phyloP scores from a whole-genome alignment of 2,113 vertebrate species.

The Pomatostomus ruficeps region DNA sequence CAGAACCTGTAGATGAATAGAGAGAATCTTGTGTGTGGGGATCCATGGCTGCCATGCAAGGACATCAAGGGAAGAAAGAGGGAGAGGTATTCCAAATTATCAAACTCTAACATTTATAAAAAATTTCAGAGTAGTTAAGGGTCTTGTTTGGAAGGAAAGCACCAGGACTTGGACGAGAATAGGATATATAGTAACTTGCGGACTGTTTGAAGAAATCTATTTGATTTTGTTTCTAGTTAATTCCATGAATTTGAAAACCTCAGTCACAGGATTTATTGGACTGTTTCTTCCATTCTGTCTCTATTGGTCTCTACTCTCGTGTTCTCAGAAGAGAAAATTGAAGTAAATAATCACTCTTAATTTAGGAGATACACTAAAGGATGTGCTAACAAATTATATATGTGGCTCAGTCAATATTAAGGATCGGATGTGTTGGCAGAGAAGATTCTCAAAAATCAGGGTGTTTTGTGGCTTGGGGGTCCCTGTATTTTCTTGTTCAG shows the following conservation, averaged over 20 bases:
- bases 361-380: not conserved
- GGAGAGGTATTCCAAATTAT: not conserved
- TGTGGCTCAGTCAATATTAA: not conserved
- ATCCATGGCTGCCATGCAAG: not conserved
- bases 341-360: not conserved
- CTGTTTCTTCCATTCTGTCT: not conserved
- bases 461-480: not conserved
- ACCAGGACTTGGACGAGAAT: not conserved
- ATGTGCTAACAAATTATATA: not conserved
- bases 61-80: not conserved
- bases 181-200: not conserved
- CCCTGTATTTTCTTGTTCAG: not conserved
- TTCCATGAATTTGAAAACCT: not conserved
- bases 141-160: not conserved
- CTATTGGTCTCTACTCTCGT: not conserved
- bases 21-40: not conserved
- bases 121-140: not conserved
- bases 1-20: not conserved
- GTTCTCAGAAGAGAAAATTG: not conserved
- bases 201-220: not conserved
- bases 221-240: not conserved
- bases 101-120: not conserved
- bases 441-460: not conserved
- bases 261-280: not conserved
- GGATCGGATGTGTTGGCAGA: not conserved